A percentile compares a stretch with the other conserved stretches of the same genome.
These are phyloP conservation scores for Pedetes capensis DNA, from an alignment of 2,113 vertebrate genomes.

Conservation along the genomic window DNA sequence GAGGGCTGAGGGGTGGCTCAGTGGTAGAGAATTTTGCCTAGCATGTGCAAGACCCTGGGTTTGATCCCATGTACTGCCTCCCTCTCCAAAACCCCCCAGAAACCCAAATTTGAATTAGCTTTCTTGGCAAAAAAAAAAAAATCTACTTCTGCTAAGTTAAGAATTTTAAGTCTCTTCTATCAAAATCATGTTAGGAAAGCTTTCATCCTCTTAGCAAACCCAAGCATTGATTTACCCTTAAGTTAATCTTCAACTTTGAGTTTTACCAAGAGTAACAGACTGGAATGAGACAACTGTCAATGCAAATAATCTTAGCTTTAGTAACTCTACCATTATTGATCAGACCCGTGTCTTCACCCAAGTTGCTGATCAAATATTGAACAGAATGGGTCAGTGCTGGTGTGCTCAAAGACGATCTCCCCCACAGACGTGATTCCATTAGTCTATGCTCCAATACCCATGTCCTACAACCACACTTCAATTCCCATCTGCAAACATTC, in stretches of 20 bases:
- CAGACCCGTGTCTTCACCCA: background rate
- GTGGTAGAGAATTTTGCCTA: no score
- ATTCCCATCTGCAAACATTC: background rate
- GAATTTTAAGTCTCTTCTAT: background rate
- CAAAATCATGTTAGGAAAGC: background rate
- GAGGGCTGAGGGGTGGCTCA: no score
- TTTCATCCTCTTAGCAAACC: background rate
- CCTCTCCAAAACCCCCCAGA: no score
- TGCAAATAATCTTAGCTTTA: background rate
- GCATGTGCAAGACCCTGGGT: no score
- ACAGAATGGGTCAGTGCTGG: background rate
- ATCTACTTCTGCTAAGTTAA: no score
- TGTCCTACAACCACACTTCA: rapidly evolving
- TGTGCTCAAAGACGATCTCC: background rate
- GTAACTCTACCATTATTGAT: background rate
- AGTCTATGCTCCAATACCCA: background rate
- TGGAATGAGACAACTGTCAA: background rate
- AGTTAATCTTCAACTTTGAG: background rate
- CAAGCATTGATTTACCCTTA: background rate
- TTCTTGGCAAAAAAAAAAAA: no score
- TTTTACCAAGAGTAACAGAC: background rate
- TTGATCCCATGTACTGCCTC: no score
- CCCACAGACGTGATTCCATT: background rate
- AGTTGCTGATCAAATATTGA: background rate
- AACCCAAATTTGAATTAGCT: background rate